Evolutionary conservation across 2,888 invertebrate genomes (phyloP), one percentile per base, ranked within the genome.

Genomic region (Melanargia galathea): DNA sequence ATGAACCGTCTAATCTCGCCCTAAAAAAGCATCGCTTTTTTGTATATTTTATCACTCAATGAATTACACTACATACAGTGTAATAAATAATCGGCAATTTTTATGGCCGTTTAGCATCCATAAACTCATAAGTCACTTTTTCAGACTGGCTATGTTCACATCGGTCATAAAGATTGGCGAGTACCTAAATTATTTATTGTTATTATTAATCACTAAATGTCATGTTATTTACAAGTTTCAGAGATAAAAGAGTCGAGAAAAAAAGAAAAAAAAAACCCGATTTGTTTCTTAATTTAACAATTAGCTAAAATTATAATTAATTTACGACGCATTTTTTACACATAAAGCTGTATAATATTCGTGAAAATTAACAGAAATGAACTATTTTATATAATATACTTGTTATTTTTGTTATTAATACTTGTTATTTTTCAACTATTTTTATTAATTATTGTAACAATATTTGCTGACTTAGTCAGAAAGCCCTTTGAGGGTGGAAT

Each of bases 151-250:
- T 26, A 26, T 26, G 24, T 26, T 26, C 24, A 26, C 2, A 26
- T 7, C 30, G 3, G 7, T 8, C 30, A 30, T 8, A 30, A 30
- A 30, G 30, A 30, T 30, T 30, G 30, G 30, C 6, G 6, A 30
- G 30, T 30, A 30, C 8, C 7, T 6, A 2, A 1, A 30, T 30
- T 30, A 30, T 30, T 6, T 43, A 40, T 16, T 40, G 40, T 43
- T 43, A 43, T 43, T 43, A 43, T 43, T 18, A 18, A 43, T 43
- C 18, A 43, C 43, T 43, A 43, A 43, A 8, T 18, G 43, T 43
- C 43, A 43, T 43, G 43, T 16, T 43, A 43, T 43, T 43, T 43
- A 43, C 43, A 43, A 18, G n/a, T 43, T 10, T 40, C n/a, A n/a
- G n/a, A n/a, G n/a, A n/a, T n/a, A n/a, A 2, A 16, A 5, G 7